phyloP scores from a whole-genome alignment of 1,140 invertebrate species.

The Trichonephila clavata region DNA sequence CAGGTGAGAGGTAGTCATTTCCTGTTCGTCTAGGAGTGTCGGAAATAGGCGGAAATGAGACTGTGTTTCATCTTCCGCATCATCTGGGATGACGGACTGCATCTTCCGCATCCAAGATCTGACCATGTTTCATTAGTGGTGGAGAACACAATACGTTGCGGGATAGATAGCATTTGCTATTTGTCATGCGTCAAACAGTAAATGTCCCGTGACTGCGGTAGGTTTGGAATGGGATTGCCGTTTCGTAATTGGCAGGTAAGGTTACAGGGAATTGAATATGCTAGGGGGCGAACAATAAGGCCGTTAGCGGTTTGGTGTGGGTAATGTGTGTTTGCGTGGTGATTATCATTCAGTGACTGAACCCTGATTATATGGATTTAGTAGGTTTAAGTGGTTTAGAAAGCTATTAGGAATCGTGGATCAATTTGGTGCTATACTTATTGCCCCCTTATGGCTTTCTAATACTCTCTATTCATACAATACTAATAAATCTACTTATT shows the following conservation, averaged over 20 bases:
- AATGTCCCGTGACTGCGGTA: conserved; percentile 5
- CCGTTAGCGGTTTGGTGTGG: not conserved
- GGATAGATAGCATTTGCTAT: not conserved
- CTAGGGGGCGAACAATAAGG: not conserved
- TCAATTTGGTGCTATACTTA: no score
- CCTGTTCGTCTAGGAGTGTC: conserved; percentile 23
- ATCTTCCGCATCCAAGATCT: conserved; percentile 5
- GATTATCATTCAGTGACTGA: not conserved
- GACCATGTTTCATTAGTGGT: not conserved
- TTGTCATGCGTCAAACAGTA: conserved; percentile 6
- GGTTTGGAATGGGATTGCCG: not conserved
- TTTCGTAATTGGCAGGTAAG: not conserved
- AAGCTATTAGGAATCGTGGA: no score
- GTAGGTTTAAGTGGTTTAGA: not conserved
- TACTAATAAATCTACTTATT: no score
- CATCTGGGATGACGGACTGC: conserved; percentile 50
- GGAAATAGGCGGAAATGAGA: conserved; percentile 68
- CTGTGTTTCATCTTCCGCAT: conserved; percentile 66
- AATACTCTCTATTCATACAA: no score
- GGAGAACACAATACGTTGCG: not conserved
- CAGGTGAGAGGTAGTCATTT: conserved; percentile 53
- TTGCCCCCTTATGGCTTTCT: no score
- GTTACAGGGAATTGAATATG: not conserved
- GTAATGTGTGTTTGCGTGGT: not conserved
- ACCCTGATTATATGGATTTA: not conserved